Evolutionary conservation across 2,797 vertebrate genomes (phyloP), one percentile per base, ranked within the genome.

Genomic region (Falco biarmicus): DNA sequence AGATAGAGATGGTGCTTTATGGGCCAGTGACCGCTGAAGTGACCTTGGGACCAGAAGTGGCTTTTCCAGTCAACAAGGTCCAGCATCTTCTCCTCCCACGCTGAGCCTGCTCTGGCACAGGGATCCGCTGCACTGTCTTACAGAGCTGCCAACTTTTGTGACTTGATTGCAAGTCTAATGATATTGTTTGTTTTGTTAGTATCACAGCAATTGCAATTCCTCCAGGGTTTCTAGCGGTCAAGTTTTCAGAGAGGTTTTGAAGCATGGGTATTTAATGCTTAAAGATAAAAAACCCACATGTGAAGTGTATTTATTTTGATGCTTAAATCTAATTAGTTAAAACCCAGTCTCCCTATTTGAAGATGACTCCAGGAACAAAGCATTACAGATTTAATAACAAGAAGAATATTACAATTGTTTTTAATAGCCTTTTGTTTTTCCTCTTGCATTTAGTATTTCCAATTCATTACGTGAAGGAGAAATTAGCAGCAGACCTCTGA

Each of bases 71-170:
- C 2, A 20, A 13, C 12, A 21, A 60, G 14, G 32, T 48, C 25
- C 51, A 32, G 43, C 41, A 61, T 34, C 17, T 31, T 68, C 7
- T 14, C 7, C 11, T 74, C 9, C 32, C 16, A 47, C 11, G 22
- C 31, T 26, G 4, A 82, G 9, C 13, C 3, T 47, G 19, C 59
- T 82, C 39, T 59, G 25, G 3, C 2, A 0, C 0, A 1, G 26
- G 21, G 16, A 13, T 77, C 22, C 71, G 59, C 39, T 37, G 90
- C 29, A 5, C 24, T 22, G 1, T 48, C 5, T 8, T 39, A 37
- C 9, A 57, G 16, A 39, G 24, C 14, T 68, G 45, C 9, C 54
- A 29, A 21, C 34, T 64, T 76, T 45, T 66, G 41, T 69, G 28
- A 39, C 5, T 82, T 84, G 56, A 39, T 39, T 59, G 34, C 4